These are phyloP conservation scores for Malurus elegans DNA, from an alignment of 2,113 vertebrate genomes.

Conservation along the genomic window DNA sequence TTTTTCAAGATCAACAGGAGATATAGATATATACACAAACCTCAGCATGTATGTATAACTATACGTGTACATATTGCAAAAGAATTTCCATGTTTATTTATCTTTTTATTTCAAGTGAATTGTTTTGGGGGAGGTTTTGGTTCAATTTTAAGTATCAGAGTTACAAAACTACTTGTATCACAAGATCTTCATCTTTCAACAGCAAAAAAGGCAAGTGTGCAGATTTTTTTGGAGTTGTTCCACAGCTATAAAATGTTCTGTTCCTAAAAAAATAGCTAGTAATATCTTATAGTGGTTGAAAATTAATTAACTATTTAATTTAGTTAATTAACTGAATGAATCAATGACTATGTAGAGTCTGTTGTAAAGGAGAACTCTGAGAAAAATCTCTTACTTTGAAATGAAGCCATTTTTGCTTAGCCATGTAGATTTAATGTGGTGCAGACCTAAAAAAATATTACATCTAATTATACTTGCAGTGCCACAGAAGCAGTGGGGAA, in stretches of 20 bases:
- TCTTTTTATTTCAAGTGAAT: neutral
- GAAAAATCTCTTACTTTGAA: neutral
- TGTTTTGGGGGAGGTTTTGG: rapidly evolving
- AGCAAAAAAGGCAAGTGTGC: neutral
- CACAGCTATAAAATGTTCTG: neutral
- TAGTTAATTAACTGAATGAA: neutral
- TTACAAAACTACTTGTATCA: neutral
- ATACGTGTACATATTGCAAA: neutral
- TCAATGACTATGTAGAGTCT: neutral
- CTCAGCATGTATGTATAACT: neutral
- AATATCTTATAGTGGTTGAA: neutral
- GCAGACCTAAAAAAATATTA: neutral
- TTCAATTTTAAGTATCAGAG: neutral
- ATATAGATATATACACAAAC: neutral
- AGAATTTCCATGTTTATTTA: neutral
- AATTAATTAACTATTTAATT: neutral
- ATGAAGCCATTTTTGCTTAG: neutral
- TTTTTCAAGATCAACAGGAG: neutral
- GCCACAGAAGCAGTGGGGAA: neutral
- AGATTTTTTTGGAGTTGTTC: neutral
- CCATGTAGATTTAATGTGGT: neutral
- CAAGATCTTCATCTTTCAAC: neutral
- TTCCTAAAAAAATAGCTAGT: neutral
- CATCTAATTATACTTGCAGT: neutral
- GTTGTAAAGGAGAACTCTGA: neutral